Evolutionary conservation across 2,888 invertebrate genomes (phyloP).

Genomic region (Oscheius sp.): DNA sequence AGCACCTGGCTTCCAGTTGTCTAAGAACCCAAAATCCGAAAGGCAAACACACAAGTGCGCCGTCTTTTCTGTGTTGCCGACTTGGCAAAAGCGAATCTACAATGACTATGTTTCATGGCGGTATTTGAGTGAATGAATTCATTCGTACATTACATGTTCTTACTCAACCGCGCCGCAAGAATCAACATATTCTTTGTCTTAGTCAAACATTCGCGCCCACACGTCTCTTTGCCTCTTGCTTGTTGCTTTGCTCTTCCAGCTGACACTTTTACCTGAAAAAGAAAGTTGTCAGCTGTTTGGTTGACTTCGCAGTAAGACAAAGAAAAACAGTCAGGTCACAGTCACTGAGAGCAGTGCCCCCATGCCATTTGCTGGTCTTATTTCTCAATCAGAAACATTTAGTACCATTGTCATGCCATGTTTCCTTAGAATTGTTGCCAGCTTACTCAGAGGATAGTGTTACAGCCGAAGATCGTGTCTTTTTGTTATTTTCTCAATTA

Average conservation of each 20-base stretch:
- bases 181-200: slow-evolving; percentile 37
- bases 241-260: slow-evolving; percentile 8
- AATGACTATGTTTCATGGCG: not conserved
- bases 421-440: not conserved
- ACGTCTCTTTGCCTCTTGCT: slow-evolving; percentile 18
- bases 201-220: slow-evolving; percentile 27
- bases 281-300: slow-evolving; percentile 28
- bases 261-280: slow-evolving; percentile 5
- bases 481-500: not conserved
- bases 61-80: not conserved
- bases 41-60: slow-evolving; percentile 11
- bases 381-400: not conserved
- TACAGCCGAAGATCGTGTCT: not conserved
- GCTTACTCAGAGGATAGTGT: slow-evolving; percentile 2
- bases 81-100: not conserved
- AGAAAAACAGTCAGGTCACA: slow-evolving; percentile 12
- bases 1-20: slow-evolving; percentile 19
- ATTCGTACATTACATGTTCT: slow-evolving; percentile 29
- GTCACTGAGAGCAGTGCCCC: not conserved
- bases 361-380: not conserved
- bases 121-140: not conserved
- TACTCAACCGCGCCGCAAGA: slow-evolving; percentile 31
- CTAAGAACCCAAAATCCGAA: slow-evolving; percentile 26
- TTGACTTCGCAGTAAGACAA: slow-evolving; percentile 11
- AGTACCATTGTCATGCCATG: slow-evolving; percentile 14